These are phyloP conservation scores for Sylvietta virens DNA, from an alignment of 2,113 vertebrate genomes.

Conservation along the genomic window DNA sequence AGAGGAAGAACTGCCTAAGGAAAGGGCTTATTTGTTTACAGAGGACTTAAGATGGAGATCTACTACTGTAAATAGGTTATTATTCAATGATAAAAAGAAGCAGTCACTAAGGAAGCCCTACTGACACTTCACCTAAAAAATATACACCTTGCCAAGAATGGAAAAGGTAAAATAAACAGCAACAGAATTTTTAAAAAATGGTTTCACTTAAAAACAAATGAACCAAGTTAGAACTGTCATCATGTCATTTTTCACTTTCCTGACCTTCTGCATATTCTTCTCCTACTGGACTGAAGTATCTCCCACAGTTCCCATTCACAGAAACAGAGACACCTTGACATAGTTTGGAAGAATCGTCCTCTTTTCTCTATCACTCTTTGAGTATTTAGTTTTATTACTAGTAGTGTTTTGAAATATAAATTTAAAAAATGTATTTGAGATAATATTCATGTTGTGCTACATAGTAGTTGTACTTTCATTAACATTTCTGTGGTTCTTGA, in stretches of 20 bases:
- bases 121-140: neutral
- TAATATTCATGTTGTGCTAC: neutral
- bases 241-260: neutral
- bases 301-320: neutral
- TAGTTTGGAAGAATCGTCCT: neutral
- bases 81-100: slow-evolving; percentile 44
- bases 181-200: neutral
- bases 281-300: neutral
- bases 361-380: neutral
- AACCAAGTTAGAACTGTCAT: neutral
- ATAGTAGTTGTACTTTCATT: neutral
- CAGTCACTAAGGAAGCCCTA: slow-evolving; percentile 4
- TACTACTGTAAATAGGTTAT: slow-evolving; percentile 40
- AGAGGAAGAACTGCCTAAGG: neutral
- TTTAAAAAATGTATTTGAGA: neutral
- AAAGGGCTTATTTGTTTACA: slow-evolving; percentile 15
- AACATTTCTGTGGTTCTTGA: neutral
- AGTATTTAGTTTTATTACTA: neutral
- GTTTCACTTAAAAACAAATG: neutral
- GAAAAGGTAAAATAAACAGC: neutral
- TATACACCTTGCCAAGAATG: neutral
- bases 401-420: neutral
- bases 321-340: neutral
- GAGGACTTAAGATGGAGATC: neutral
- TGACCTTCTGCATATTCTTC: neutral